Percentiles rank a stretch among this genome's conserved stretches.
Evolutionary conservation across 2,797 vertebrate genomes (phyloP).

Genomic region (Sebastes melanostomus): DNA sequence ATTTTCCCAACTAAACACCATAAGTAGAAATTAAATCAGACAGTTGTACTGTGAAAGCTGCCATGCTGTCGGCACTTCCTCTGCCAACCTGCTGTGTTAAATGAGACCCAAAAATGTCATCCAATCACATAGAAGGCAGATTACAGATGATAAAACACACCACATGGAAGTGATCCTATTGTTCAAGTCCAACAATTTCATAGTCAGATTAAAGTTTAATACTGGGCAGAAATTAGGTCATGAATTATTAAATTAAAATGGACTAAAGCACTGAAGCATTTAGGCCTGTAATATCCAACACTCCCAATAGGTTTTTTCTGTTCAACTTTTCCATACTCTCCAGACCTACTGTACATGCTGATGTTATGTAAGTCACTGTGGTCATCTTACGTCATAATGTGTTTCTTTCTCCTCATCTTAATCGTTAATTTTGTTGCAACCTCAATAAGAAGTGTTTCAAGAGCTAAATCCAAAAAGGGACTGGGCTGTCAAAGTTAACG

Average conservation of each 20-base stretch:
- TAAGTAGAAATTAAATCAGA: neutral
- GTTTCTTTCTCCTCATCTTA: neutral
- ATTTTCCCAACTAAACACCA: neutral
- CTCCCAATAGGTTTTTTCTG: neutral
- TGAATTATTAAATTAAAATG: neutral
- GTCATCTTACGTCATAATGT: neutral
- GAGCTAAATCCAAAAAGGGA: neutral
- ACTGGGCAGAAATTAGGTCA: neutral
- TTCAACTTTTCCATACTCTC: neutral
- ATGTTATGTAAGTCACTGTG: neutral
- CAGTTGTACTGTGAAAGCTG: neutral
- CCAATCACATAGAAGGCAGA: neutral
- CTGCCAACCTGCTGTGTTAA: neutral
- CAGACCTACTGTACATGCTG: neutral
- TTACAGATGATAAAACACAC: neutral
- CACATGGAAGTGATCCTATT: neutral
- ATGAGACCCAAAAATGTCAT: neutral
- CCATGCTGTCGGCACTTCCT: neutral
- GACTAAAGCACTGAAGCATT: neutral
- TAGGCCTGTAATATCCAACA: neutral
- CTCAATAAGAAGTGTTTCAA: neutral
- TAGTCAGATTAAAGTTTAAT: neutral
- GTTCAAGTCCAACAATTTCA: neutral
- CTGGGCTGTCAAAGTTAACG: too few relatives aligned
- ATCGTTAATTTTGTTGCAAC: neutral